Evolutionary conservation across 2,113 vertebrate species (phyloP), one percentile per base, ranked within the genome.

Genomic region (Plestiodon gilberti): DNA sequence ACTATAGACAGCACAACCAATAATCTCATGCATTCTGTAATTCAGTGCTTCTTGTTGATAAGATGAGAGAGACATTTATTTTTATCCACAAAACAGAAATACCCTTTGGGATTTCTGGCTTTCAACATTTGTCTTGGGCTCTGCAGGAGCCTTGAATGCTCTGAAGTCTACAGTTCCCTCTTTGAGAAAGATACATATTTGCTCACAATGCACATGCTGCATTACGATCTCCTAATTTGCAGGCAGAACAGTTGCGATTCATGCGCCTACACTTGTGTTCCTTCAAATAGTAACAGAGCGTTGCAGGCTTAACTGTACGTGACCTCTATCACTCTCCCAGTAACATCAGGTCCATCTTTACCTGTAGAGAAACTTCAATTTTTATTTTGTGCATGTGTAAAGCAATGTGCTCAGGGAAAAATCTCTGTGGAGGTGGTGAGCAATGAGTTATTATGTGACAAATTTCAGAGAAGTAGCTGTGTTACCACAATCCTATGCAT

Each of bases 101-200:
- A 86, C 78, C 89, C 38, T 91, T 83, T 79, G 91, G 89, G 90
- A 91, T 90, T 90, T 90, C 83, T 88, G 59, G 17, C 94, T 94
- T 94, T 92, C 92, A 92, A 83, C 92, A 80, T 89, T 91, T 87
- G 92, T 90, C 92, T 92, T 62, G 78, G 90, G 92, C 93, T 84
- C 89, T 88, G 92, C 91, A 92, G 92, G 92, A 92, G 87, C 59
- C 90, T 92, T 89, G 91, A 91, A 89, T 89, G 85, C 87, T 91
- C 90, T 93, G 93, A 93, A 84, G 86, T 88, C 89, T 28, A 84
- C 92, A 76, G 89, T 2, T 87, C 11, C 0, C 78, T 89, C 59
- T 93, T 92, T 93, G 92, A 93, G 93, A 91, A 62, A 67, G 64
- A 33, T 1, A 0, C 87, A 89, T 69, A 22, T 2, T 75, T 87